These are phyloP conservation scores for Druon quercuslanigerum DNA, from an alignment of 1,140 invertebrate genomes.

Conservation along the genomic window DNA sequence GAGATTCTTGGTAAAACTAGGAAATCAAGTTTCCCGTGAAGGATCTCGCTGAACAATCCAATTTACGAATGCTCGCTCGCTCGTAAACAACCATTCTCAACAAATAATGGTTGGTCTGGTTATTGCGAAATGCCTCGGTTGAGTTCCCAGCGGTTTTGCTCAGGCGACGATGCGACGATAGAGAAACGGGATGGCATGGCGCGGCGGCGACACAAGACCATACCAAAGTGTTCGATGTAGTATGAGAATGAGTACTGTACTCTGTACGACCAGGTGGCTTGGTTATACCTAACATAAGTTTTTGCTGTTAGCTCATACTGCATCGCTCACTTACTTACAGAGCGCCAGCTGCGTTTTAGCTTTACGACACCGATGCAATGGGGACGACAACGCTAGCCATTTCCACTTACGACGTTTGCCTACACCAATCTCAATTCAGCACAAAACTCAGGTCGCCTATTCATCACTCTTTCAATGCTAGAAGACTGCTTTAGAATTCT, in stretches of 20 bases:
- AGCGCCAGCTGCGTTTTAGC: slow-evolving; percentile 56
- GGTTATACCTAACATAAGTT: slow-evolving; percentile 26
- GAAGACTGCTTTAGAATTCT: no score
- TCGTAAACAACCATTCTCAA: slow-evolving; percentile 33
- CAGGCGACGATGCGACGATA: slow-evolving; percentile 30
- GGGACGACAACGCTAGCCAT: slow-evolving; percentile 41
- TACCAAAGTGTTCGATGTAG: slow-evolving; percentile 12
- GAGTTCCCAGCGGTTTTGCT: slow-evolving; percentile 36
- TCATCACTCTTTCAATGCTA: neutral
- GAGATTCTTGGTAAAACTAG: neutral
- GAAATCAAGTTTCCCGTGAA: slow-evolving; percentile 32
- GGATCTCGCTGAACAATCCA: slow-evolving; percentile 31
- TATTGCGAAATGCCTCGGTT: slow-evolving; percentile 39
- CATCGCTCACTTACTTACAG: slow-evolving; percentile 45
- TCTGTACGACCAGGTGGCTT: slow-evolving; percentile 35
- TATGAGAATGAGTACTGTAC: neutral
- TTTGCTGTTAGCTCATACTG: slow-evolving; percentile 37
- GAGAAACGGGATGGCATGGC: neutral
- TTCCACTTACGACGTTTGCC: slow-evolving; percentile 35
- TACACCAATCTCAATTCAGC: neutral
- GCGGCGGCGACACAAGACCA: slow-evolving; percentile 3
- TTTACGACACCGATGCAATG: slow-evolving; percentile 41
- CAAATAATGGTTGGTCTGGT: slow-evolving; percentile 36
- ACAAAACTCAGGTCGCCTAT: neutral
- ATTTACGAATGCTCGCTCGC: slow-evolving; percentile 32